phyloP scores from a whole-genome alignment of 2,113 vertebrate species.

The Spilogale gracilis region DNA sequence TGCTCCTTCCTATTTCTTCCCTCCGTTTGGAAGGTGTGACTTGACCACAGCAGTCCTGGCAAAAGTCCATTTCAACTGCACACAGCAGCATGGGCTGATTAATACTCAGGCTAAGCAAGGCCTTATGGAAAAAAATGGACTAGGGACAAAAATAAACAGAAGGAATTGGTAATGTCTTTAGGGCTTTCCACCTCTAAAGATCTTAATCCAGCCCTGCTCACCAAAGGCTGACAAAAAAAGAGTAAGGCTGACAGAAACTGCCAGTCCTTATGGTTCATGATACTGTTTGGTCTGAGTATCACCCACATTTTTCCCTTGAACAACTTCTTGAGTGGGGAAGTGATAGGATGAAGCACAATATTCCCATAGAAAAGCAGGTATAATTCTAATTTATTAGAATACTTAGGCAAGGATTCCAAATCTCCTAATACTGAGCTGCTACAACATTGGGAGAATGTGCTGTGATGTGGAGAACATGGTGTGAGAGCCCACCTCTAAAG shows the following conservation, averaged over 20 bases:
- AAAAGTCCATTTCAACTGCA: not conserved
- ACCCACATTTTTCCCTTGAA: not conserved
- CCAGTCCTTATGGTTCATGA: fast-evolving
- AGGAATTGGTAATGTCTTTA: not conserved
- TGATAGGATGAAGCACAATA: not conserved
- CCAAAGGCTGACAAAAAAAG: not conserved
- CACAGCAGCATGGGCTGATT: not conserved
- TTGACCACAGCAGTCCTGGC: not conserved
- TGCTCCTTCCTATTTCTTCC: not conserved
- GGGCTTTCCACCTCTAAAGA: not conserved
- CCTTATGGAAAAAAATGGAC: not conserved
- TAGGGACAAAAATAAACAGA: not conserved
- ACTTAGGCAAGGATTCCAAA: not conserved
- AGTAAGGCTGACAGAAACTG: not conserved
- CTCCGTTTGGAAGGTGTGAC: not conserved
- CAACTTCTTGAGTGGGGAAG: not conserved
- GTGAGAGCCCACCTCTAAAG: not conserved
- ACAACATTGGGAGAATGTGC: not conserved
- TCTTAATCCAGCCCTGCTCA: not conserved
- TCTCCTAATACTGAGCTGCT: not conserved
- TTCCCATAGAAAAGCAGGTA: not conserved
- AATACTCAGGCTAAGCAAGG: not conserved
- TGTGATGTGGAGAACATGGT: not conserved
- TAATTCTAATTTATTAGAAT: not conserved
- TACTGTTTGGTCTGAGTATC: not conserved